Base-by-base conservation (phyloP, 1,140 invertebrate genomes). In the Triops cancriformis region DNA sequence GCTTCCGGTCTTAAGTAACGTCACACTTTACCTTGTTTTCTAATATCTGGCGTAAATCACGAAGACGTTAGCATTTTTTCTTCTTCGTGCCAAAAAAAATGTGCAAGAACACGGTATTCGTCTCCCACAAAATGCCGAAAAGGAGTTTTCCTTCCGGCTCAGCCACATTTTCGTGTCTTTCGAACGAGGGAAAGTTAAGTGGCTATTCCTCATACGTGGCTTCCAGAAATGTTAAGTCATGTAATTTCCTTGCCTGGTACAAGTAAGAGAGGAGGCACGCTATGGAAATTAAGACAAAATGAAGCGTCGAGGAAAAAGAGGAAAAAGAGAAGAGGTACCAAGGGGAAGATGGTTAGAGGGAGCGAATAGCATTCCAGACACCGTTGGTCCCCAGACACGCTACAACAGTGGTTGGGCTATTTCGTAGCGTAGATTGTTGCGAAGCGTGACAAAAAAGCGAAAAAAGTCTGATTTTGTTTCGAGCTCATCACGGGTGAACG, bases 201-300 rank as follows among this genome's bases (percentile, higher is more conserved):
- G 51, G 51, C 51, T 64, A n/a, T 64, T 64, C 14, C n/a, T 64
- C 10, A 9, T 14, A 64, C 51, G 18, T 64, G 10, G 51, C 18
- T 64, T 7, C 51, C 51, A 18, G 51, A 23, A 64, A 64, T 12
- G 23, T 37, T 64, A 64, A 64, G 51, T 23, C 23, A 18, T 18
- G 51, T 64, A 64, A 64, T 64, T 64, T 64, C 23, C 14, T 64
- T n/a, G 51, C 51, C 51, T 64, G 51, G 51, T 64, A 64, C 51
- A n/a, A 18, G 23, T 64, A 64, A 64, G 51, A 23, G 51, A 64
- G 51, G 5, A 64, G 51, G 51, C 51, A 64, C 51, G 51, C 23
- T n/a, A 64, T 64, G 51, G 51, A 64, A 14, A 64, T 64, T n/a
- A 64, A 64, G 23, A 64, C 10, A 64, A 64, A 64, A 37, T 7